Conservation (phyloP, 2,888 invertebrate species). For the Masnerella sp. region DNA sequence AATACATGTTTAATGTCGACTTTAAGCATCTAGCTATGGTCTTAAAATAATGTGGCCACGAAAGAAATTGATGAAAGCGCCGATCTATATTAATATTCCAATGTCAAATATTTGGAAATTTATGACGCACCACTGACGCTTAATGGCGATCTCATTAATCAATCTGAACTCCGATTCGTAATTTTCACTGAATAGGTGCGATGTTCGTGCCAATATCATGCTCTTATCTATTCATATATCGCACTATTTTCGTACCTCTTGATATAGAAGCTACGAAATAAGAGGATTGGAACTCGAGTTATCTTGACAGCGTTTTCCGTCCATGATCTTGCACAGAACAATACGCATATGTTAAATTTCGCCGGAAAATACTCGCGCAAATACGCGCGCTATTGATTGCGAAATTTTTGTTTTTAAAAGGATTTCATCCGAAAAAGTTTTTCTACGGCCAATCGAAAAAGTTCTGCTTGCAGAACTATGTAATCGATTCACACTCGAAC, state of each 20-base stretch:
- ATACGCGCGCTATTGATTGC: no score
- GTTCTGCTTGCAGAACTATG: no score
- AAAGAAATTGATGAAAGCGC: conserved; percentile 30
- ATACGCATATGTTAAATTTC: conserved; percentile 3
- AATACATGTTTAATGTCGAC: neutral
- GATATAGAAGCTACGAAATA: conserved; percentile 15
- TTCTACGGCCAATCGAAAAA: no score
- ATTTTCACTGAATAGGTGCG: conserved; percentile 45
- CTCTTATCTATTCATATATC: conserved; percentile 55
- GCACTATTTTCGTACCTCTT: conserved; percentile 40
- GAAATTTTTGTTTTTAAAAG: no score
- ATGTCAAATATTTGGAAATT: conserved; percentile 51
- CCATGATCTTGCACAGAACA: conserved; percentile 4
- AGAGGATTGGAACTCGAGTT: conserved; percentile 16
- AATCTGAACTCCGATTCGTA: conserved; percentile 45
- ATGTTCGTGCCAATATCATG: conserved; percentile 53
- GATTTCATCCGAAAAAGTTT: no score
- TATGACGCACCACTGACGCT: conserved; percentile 36
- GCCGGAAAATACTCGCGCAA: conserved; percentile 2
- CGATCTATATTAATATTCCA: conserved; percentile 45
- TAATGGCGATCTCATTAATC: conserved; percentile 53
- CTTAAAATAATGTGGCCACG: conserved; percentile 23
- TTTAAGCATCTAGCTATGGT: conserved; percentile 3
- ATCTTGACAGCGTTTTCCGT: conserved; percentile 5
- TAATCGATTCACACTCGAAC: no score